Conservation (phyloP, 2,888 invertebrate genomes). For the Pterobdella sp. region DNA sequence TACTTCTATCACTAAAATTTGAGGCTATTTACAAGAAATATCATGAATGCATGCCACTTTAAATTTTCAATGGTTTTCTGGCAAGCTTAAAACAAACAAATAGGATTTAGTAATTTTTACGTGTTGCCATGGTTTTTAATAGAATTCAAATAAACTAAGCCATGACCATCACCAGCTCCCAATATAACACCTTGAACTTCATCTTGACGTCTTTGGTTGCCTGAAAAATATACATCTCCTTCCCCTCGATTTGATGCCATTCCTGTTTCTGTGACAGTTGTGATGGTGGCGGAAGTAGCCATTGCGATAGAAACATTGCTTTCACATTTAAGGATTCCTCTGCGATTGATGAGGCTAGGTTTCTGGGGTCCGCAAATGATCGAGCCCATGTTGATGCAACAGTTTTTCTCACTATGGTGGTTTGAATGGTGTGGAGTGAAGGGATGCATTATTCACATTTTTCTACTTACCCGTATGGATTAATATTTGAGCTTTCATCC, state of each 20-base stretch:
- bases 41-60: too few relatives aligned
- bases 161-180: background rate
- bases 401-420: conserved; percentile 89
- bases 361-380: conserved; percentile 76
- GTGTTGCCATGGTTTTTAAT: too few relatives aligned
- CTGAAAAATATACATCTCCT: background rate
- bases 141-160: too few relatives aligned
- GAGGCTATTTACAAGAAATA: too few relatives aligned
- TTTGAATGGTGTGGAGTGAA: conserved; percentile 84
- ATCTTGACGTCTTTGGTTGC: background rate
- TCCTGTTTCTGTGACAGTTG: background rate
- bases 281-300: background rate
- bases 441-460: too few relatives aligned
- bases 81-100: too few relatives aligned
- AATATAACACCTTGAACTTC: background rate
- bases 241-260: background rate
- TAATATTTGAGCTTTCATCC: conserved; percentile 43
- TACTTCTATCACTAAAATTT: too few relatives aligned
- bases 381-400: conserved; percentile 86
- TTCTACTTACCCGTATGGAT: too few relatives aligned
- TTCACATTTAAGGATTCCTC: conserved; percentile 22
- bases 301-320: background rate
- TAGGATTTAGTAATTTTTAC: too few relatives aligned
- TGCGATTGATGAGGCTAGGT: conserved; percentile 46
- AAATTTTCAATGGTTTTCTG: too few relatives aligned